phyloP scores from a whole-genome alignment of 2,797 vertebrate species.

The Telmatherina bonti region DNA sequence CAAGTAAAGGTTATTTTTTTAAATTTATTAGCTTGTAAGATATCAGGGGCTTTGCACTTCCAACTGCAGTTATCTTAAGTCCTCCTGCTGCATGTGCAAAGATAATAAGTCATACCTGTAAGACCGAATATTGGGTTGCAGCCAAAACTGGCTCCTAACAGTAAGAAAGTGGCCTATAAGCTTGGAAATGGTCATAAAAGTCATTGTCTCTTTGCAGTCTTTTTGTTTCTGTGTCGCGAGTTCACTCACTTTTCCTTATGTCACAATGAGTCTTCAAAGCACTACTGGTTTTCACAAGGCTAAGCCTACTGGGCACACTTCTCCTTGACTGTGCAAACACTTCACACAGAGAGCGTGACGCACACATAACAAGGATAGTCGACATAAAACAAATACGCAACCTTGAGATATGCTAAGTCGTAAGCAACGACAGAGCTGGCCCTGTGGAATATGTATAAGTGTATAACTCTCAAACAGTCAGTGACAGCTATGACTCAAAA shows the following conservation, averaged over 20 bases:
- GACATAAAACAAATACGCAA: slow-evolving; percentile 42
- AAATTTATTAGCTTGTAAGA: slow-evolving; percentile 2
- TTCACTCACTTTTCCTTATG: slow-evolving; percentile 27
- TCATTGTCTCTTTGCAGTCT: slow-evolving; percentile 29
- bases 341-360: slow-evolving; percentile 26
- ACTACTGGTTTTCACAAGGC: slow-evolving; percentile 61
- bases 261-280: slow-evolving; percentile 22
- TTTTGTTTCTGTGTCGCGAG: slow-evolving; percentile 17
- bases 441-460: slow-evolving; percentile 31
- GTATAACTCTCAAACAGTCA: slow-evolving; percentile 45
- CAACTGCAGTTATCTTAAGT: neutral
- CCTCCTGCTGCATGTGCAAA: slow-evolving; percentile 1
- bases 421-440: slow-evolving; percentile 21
- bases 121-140: slow-evolving; percentile 9
- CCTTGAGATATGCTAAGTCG: slow-evolving; percentile 52
- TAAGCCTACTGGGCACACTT: slow-evolving; percentile 50
- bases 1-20: neutral
- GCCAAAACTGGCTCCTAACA: slow-evolving; percentile 9
- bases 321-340: slow-evolving; percentile 43
- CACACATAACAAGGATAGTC: slow-evolving; percentile 17
- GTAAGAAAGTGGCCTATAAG: slow-evolving; percentile 38
- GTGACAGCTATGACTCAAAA: slow-evolving; percentile 9
- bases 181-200: slow-evolving; percentile 4
- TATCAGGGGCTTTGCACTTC: slow-evolving; percentile 15
- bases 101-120: too few relatives aligned